These are phyloP conservation scores for Neostethus bicornis DNA, from an alignment of 2,797 vertebrate genomes.

Conservation along the genomic window DNA sequence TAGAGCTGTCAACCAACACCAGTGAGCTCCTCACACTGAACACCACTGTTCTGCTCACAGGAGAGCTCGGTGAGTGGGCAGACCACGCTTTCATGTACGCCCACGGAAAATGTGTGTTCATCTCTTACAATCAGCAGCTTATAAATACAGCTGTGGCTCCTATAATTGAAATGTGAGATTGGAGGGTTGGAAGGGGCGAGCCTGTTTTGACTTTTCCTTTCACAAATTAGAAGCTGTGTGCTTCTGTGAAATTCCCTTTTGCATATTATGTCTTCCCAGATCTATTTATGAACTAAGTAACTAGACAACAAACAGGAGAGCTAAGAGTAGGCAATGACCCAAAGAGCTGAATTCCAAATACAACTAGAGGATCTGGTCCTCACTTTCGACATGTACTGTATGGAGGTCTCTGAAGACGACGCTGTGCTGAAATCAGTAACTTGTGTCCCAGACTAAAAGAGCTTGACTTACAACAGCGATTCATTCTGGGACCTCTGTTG, in stretches of 20 bases:
- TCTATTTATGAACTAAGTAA: not conserved
- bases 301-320: too few species aligned
- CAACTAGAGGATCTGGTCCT: too few species aligned
- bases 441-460: too few species aligned
- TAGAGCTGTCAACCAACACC: conserved; percentile 77
- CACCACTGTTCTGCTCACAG: conserved; percentile 62
- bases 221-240: not conserved
- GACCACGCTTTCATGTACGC: conserved; percentile 48
- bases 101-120: conserved; percentile 44
- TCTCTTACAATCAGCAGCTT: conserved; percentile 36
- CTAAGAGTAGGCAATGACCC: too few species aligned
- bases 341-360: too few species aligned
- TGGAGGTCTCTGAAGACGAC: too few species aligned
- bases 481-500: too few species aligned
- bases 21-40: conserved; percentile 64
- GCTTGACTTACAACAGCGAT: too few species aligned
- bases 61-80: conserved; percentile 53
- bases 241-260: not conserved
- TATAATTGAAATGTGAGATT: conserved; percentile 29
- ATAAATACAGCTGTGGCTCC: conserved; percentile 24
- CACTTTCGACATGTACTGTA: too few species aligned
- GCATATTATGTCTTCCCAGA: not conserved
- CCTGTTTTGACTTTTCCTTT: not conserved
- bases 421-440: too few species aligned
- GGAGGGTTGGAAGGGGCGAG: not conserved